Percentiles rank a stretch among this genome's conserved stretches.
phyloP scores from a whole-genome alignment of 2,797 vertebrate genomes.

The Characodon lateralis region DNA sequence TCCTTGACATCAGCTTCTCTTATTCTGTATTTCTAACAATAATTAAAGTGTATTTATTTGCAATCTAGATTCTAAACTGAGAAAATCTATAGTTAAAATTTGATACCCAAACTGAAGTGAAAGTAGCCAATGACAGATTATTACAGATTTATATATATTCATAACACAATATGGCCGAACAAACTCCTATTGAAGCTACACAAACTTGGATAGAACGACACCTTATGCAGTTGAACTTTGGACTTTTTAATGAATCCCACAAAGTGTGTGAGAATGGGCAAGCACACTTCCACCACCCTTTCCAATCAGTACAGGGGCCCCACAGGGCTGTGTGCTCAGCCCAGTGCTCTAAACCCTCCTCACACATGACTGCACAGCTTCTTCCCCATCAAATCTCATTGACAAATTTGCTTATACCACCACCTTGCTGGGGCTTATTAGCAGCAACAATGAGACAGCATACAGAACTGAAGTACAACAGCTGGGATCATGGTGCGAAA shows the following conservation, averaged over 20 bases:
- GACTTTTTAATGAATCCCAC: neutral
- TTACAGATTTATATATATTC: too few species aligned
- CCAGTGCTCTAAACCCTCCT: neutral
- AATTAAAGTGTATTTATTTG: neutral
- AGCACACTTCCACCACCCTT: neutral
- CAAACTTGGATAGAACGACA: neutral
- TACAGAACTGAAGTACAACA: too few species aligned
- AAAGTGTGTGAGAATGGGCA: neutral
- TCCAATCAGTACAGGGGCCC: neutral
- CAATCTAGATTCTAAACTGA: neutral
- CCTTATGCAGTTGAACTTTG: neutral
- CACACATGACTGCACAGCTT: neutral
- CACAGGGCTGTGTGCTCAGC: neutral
- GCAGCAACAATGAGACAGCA: too few species aligned
- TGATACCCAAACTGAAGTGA: neutral
- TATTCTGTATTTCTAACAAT: neutral
- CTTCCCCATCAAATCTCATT: neutral
- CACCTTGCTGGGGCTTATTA: neutral
- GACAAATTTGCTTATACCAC: neutral
- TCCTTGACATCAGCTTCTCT: neutral
- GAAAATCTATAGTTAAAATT: neutral
- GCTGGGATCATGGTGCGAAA: neutral
- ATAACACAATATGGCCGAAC: neutral
- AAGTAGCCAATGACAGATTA: too few species aligned
- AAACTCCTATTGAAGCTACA: neutral